Evolutionary conservation across 2,113 vertebrate genomes (phyloP).

Genomic region (Urocitellus parryii): DNA sequence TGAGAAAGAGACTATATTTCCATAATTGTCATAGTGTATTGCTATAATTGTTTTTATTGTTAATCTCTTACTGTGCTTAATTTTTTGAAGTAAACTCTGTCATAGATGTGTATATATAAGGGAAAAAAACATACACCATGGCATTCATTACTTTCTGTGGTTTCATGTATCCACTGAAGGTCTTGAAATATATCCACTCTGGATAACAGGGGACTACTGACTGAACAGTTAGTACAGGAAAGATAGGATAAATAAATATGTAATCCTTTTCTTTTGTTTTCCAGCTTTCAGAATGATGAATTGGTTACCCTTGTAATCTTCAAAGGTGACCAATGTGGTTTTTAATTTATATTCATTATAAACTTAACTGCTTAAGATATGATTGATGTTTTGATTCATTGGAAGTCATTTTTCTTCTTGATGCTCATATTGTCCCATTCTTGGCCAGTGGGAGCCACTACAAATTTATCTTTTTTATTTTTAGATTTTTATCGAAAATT

Average conservation of each 20-base stretch:
- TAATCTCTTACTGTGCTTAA: background rate
- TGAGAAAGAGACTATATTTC: background rate
- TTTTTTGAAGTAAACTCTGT: background rate
- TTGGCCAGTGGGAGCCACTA: constrained; percentile 14
- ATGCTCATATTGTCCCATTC: background rate
- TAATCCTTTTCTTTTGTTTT: constrained; percentile 48
- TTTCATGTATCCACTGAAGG: background rate
- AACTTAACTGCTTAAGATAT: background rate
- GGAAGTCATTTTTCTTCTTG: constrained; percentile 42
- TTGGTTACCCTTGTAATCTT: background rate
- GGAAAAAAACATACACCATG: background rate
- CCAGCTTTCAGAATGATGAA: constrained; percentile 31
- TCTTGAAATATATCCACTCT: background rate
- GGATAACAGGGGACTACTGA: background rate
- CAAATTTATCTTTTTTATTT: constrained; percentile 29
- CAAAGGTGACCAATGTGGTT: constrained; percentile 17
- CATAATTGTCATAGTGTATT: background rate
- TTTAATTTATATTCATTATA: constrained; percentile 41
- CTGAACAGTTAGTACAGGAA: constrained; percentile 33
- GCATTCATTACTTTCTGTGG: background rate
- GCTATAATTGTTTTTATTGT: background rate
- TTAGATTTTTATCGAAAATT: constrained; percentile 62
- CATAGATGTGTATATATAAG: background rate
- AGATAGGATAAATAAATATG: constrained; percentile 23
- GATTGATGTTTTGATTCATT: constrained; percentile 2